These are phyloP conservation scores for Drosophila merina DNA, from an alignment of 2,888 invertebrate genomes.

Conservation along the genomic window DNA sequence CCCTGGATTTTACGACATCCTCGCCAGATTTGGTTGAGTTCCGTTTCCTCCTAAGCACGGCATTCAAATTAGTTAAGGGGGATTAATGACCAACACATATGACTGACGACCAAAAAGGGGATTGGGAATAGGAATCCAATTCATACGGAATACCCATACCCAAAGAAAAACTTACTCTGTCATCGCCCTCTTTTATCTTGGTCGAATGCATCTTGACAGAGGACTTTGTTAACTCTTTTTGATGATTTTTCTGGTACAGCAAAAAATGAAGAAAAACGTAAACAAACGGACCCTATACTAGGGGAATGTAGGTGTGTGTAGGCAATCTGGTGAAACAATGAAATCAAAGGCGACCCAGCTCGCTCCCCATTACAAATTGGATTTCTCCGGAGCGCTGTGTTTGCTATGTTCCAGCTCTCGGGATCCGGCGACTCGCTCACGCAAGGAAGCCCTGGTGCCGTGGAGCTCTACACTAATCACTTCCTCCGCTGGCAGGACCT, in stretches of 20 bases:
- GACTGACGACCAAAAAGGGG: neutral
- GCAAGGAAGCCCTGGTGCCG: slow-evolving; percentile 39
- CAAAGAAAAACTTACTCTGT: slow-evolving; percentile 54
- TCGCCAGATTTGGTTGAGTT: slow-evolving; percentile 89
- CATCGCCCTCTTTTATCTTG: slow-evolving; percentile 71
- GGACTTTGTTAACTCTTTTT: slow-evolving; percentile 43
- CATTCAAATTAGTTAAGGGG: slow-evolving; percentile 29
- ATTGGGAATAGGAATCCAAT: neutral
- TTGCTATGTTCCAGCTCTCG: slow-evolving; percentile 55
- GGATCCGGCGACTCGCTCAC: slow-evolving; percentile 28
- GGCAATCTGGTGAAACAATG: slow-evolving; percentile 45
- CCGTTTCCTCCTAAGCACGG: slow-evolving; percentile 64
- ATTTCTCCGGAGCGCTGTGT: slow-evolving; percentile 58
- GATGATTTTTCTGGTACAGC: slow-evolving; percentile 27
- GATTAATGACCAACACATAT: slow-evolving; percentile 32
- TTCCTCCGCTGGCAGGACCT: slow-evolving; percentile 54
- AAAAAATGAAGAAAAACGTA: slow-evolving; percentile 36
- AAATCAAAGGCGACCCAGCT: slow-evolving; percentile 49
- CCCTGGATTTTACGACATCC: slow-evolving; percentile 92
- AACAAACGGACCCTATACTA: slow-evolving; percentile 30
- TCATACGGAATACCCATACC: neutral
- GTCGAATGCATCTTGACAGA: slow-evolving; percentile 61
- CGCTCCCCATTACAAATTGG: slow-evolving; percentile 58
- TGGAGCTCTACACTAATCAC: slow-evolving; percentile 61
- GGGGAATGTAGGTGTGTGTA: slow-evolving; percentile 8